Evolutionary conservation across 2,113 vertebrate species (phyloP).

Genomic region (Pantherophis guttatus): DNA sequence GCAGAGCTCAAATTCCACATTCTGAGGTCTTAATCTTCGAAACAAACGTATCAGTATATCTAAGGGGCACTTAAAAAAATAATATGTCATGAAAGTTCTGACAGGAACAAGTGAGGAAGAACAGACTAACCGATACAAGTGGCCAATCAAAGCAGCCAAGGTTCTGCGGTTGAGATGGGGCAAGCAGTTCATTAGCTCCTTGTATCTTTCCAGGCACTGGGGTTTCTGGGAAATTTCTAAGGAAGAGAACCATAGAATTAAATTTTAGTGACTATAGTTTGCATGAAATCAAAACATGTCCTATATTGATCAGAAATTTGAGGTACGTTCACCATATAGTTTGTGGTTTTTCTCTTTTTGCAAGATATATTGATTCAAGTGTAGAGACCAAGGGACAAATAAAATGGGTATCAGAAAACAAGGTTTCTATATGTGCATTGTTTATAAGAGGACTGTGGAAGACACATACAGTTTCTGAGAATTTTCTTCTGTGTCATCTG

Average conservation of each 20-base stretch:
- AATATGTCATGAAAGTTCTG: background rate
- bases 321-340: background rate
- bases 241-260: background rate
- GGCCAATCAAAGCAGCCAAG: constrained; percentile 86
- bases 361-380: background rate
- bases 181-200: constrained; percentile 85
- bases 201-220: constrained; percentile 86
- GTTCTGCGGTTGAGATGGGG: constrained; percentile 90
- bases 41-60: background rate
- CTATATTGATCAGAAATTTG: background rate
- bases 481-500: background rate
- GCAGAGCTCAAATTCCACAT: background rate
- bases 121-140: constrained; percentile 86
- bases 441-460: background rate
- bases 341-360: too few species aligned
- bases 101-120: background rate
- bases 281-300: background rate
- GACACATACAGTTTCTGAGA: background rate
- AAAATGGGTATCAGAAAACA: background rate
- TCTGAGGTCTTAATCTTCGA: background rate
- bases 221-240: constrained; percentile 78
- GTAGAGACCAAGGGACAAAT: background rate
- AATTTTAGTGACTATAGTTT: background rate
- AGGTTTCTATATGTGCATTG: background rate
- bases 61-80: background rate